Percentiles rank a stretch among this genome's conserved stretches.
Conservation (phyloP, 2,888 invertebrate genomes). For the Oscheius sp. region DNA sequence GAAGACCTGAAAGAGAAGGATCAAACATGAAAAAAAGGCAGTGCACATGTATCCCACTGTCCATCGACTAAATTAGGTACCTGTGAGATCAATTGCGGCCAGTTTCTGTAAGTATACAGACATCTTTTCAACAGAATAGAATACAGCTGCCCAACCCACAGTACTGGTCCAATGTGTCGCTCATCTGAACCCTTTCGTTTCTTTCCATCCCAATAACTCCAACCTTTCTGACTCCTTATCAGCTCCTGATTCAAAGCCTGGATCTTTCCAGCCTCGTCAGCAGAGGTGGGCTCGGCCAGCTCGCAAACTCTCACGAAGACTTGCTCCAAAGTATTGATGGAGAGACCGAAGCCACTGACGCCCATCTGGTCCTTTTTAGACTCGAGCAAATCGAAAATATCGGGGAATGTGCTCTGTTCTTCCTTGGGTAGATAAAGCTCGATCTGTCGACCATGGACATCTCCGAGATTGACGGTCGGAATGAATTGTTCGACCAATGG, state of each 20-base stretch:
- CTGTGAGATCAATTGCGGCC: slow-evolving; percentile 22
- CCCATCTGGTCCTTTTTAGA: slow-evolving; percentile 31
- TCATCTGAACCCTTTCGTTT: neutral
- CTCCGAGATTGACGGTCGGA: slow-evolving; percentile 8
- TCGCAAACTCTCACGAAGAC: slow-evolving; percentile 42
- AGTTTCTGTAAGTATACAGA: slow-evolving; percentile 28
- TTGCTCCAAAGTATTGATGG: slow-evolving; percentile 68
- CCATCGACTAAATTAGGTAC: neutral
- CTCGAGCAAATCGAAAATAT: slow-evolving; percentile 62
- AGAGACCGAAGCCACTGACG: slow-evolving; percentile 60
- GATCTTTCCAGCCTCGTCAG: no score
- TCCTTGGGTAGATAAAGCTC: slow-evolving; percentile 47
- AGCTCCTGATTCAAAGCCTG: no score
- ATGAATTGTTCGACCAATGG: neutral
- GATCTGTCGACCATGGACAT: slow-evolving; percentile 47
- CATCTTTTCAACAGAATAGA: slow-evolving; percentile 38
- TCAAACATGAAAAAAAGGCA: no score
- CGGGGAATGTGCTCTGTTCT: slow-evolving; percentile 47
- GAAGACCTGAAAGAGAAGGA: no score
- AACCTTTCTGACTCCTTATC: no score
- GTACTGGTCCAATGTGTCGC: neutral
- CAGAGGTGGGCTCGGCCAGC: no score
- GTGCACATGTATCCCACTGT: no score
- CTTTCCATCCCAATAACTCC: neutral
- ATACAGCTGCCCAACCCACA: slow-evolving; percentile 15